Evolutionary conservation across 2,797 vertebrate genomes (phyloP), one percentile per base, ranked within the genome.

Genomic region (Salarias fasciatus): DNA sequence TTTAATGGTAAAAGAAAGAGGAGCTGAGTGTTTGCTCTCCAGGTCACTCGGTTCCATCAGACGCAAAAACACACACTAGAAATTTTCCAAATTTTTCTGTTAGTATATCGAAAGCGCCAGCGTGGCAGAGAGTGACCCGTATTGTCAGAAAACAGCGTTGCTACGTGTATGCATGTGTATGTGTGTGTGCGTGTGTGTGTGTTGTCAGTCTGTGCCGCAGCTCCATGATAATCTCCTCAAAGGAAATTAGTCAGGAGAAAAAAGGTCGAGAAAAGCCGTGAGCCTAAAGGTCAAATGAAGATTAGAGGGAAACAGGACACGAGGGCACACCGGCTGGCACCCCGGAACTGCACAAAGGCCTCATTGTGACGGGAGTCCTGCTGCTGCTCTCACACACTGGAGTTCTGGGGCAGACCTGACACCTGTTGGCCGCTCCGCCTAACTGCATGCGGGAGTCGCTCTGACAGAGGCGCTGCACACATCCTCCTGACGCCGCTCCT

Each of bases 281-380:
- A 80, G 78, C 84, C 83, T 82, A 88, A 91, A 92, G 91, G 89
- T 90, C 88, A 91, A 88, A 87, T 77, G 79, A 90, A 90, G 90
- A 91, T 92, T 88, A 91, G 85, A 85, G 75, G 68, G 90, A 89
- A 88, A 91, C 80, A 38, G 85, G 83, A 89, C 89, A 91, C 88
- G 82, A 85, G 82, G 84, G 76, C 86, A 86, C 82, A 78, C 66
- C 76, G 86, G 83, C 85, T 84, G 86, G 84, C 83, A 87, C 89
- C 85, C 85, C 84, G 82, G 85, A 88, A 85, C 81, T 69, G 64
- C 80, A 92, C 89, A 91, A 92, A 90, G 89, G 83, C 75, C 74
- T 88, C 79, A 87, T 92, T 93, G 89, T 91, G 64, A 84, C 63
- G 69, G 83, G 61, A 73, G 65, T 75, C 88, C 72, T 79, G n/a